Conservation (phyloP, 2,113 vertebrate species). For the Embiotoca jacksoni region DNA sequence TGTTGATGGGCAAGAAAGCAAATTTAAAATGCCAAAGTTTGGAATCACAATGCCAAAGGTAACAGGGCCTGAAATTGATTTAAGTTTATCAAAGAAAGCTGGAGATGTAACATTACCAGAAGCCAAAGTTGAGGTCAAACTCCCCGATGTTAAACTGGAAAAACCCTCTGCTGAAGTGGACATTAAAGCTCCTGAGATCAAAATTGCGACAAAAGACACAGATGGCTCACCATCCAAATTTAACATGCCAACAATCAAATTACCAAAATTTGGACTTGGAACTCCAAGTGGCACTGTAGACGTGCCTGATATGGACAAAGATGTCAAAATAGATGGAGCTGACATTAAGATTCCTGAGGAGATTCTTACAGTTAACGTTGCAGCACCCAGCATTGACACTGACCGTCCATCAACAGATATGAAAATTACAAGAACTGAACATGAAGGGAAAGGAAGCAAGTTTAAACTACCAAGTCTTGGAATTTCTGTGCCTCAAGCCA, state of each 20-base stretch:
- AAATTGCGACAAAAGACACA: neutral
- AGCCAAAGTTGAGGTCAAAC: slow-evolving; percentile 10
- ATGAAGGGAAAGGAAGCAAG: slow-evolving; percentile 5
- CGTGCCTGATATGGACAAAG: slow-evolving; percentile 3
- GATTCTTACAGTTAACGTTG: neutral
- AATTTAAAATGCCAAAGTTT: slow-evolving; percentile 56
- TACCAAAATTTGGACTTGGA: slow-evolving; percentile 66
- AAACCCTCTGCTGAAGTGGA: neutral
- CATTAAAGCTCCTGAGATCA: no score
- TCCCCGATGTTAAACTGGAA: slow-evolving; percentile 23
- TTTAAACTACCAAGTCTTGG: slow-evolving; percentile 49
- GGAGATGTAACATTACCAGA: slow-evolving; percentile 10
- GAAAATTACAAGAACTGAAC: no score
- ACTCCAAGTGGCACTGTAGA: slow-evolving; percentile 37
- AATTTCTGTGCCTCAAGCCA: slow-evolving; percentile 25
- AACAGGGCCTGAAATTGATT: slow-evolving; percentile 43
- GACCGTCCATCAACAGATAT: no score
- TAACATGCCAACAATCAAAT: slow-evolving; percentile 58
- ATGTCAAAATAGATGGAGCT: slow-evolving; percentile 26
- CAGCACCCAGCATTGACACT: no score
- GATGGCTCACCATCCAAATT: slow-evolving; percentile 53
- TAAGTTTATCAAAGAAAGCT: slow-evolving; percentile 43
- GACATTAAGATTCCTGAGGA: slow-evolving; percentile 35
- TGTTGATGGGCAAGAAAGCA: slow-evolving; percentile 16
- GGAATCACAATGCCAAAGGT: slow-evolving; percentile 51